Conservation (phyloP, 2,113 vertebrate species). For the Trogon melanurus region DNA sequence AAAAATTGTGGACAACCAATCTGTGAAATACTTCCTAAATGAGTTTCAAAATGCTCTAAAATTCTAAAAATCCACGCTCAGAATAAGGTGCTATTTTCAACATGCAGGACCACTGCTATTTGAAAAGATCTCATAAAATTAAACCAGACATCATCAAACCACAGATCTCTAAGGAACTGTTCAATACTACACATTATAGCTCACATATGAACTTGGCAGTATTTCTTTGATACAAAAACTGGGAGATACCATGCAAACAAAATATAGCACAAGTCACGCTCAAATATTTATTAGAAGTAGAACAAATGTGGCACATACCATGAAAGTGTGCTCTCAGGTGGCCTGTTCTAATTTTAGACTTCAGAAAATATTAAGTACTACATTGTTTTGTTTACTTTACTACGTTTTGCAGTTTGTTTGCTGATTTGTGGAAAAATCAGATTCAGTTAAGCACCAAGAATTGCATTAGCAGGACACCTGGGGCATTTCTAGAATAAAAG, state of each 20-base stretch:
- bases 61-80: neutral
- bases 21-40: neutral
- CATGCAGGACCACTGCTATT: neutral
- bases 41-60: neutral
- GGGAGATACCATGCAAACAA: neutral
- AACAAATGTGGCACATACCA: neutral
- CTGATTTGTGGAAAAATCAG: neutral
- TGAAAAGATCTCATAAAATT: neutral
- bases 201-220: neutral
- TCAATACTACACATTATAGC: neutral
- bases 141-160: neutral
- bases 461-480: neutral
- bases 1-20: neutral
- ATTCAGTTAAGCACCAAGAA: neutral
- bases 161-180: neutral
- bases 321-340: neutral
- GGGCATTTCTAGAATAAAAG: neutral
- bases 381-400: neutral
- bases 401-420: neutral
- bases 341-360: neutral
- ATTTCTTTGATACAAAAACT: slow-evolving; percentile 35
- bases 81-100: neutral
- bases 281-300: slow-evolving; percentile 12
- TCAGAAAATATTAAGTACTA: neutral
- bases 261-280: neutral